Evolutionary conservation across 1,140 invertebrate genomes (phyloP).

Genomic region (Helicoverpa zea): DNA sequence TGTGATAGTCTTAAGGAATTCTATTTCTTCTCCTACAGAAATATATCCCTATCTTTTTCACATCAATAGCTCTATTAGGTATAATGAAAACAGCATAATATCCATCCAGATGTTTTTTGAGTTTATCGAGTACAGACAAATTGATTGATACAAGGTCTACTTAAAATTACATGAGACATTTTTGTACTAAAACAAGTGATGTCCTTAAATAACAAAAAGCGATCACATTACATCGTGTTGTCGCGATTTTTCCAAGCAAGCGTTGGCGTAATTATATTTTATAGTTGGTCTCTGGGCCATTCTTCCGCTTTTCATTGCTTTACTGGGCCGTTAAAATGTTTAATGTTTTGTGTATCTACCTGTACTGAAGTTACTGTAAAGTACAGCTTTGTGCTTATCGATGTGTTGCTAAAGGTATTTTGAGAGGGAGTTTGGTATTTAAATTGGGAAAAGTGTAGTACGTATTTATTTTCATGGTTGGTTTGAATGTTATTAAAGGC

Average conservation of each 20-base stretch:
- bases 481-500: too few species aligned
- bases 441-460: not conserved
- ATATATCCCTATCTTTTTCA: too few species aligned
- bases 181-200: not conserved
- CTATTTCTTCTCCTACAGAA: too few species aligned
- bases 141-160: too few species aligned
- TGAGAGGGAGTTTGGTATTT: not conserved
- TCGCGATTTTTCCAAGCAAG: constrained; percentile 39
- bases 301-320: constrained; percentile 42
- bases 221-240: constrained; percentile 4
- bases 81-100: too few species aligned
- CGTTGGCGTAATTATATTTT: constrained; percentile 45
- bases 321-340: constrained; percentile 45
- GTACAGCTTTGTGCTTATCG: not conserved
- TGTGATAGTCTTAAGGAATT: too few species aligned
- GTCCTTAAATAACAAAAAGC: constrained; percentile 1
- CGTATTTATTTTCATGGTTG: too few species aligned
- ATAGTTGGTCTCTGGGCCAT: constrained; percentile 47
- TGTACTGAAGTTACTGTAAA: constrained; percentile 7
- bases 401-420: not conserved
- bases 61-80: too few species aligned
- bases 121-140: too few species aligned
- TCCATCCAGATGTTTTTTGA: too few species aligned
- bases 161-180: too few species aligned
- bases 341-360: constrained; percentile 38